phyloP scores from a whole-genome alignment of 2,113 vertebrate species.

The Eulemur macaco region DNA sequence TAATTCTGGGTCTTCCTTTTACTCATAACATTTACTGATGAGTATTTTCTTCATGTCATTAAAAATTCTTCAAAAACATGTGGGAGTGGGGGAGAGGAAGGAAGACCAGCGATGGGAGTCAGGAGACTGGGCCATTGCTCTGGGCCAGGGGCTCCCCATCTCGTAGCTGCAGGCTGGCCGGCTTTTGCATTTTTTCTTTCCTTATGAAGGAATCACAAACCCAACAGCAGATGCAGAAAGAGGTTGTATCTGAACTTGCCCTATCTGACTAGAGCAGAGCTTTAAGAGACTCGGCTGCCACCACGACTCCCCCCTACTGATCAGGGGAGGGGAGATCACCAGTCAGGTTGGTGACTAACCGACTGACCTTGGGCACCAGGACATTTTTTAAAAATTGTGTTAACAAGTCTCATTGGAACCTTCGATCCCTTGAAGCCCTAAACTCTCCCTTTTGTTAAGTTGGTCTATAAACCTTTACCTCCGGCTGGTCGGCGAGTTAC shows the following conservation, averaged over 20 bases:
- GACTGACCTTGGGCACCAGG: not conserved
- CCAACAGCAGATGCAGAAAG: not conserved
- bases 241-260: not conserved
- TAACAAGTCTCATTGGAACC: not conserved
- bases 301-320: not conserved
- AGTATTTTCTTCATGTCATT: not conserved
- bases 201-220: not conserved
- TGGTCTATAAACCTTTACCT: not conserved
- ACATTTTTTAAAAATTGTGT: not conserved
- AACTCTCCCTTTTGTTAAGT: not conserved
- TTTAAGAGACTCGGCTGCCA: not conserved
- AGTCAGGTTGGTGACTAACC: too few relatives aligned
- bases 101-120: not conserved
- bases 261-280: not conserved
- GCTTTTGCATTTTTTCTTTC: too few relatives aligned
- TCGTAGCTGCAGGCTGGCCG: not conserved
- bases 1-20: not conserved
- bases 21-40: not conserved
- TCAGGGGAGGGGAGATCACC: not conserved
- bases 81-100: not conserved
- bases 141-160: not conserved
- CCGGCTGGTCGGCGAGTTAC: not conserved
- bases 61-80: not conserved
- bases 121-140: not conserved
- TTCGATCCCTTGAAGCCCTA: not conserved